Evolutionary conservation across 2,888 invertebrate genomes (phyloP), one percentile per base, ranked within the genome.

Genomic region (Plagodis dolabraria): DNA sequence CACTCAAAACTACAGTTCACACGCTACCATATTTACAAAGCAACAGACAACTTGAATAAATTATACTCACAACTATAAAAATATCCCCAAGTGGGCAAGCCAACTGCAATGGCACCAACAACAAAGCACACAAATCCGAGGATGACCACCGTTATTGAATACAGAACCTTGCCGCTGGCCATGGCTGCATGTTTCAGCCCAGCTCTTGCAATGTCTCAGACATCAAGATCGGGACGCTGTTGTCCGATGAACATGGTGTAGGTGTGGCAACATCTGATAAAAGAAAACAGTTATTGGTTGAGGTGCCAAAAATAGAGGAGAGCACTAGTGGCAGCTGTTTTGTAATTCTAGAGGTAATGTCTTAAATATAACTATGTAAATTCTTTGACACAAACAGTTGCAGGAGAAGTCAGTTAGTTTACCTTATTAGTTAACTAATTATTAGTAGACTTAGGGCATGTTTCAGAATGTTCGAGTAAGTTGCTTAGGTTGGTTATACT

Each of bases 51-150:
- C 33, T 33, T 42, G 6, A 6, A 36, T 33, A 2, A 6, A 58
- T 52, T 10, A 70, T 79, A 93, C 93, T 94, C 89, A 91, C 95
- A 94, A 83, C 94, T 96, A 80, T 95, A 94, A 88, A 96, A 98
- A 85, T 97, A 96, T 64, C 97, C 98, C 97, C 98, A 98, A 76
- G 96, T 94, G 49, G 97, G 97, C 76, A 97, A 94, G 67, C 96
- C 97, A 53, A 97, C 95, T 52, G 97, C 96, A 46, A 96, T 95
- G 60, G 97, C 96, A 76, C 97, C 97, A 72, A 97, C 94, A 64
- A 96, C 95, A 82, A 97, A 96, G 82, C 96, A 96, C 70, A 96
- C 93, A 85, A 96, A 96, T 79, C 96, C 96, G 72, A 96, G 90
- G 70, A 94, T 91, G 63, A 95, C 95, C 70, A 95, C 95, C 76